Percentiles rank a stretch among this genome's conserved stretches.
phyloP scores from a whole-genome alignment of 2,113 vertebrate species.

The Chinchilla lanigera region DNA sequence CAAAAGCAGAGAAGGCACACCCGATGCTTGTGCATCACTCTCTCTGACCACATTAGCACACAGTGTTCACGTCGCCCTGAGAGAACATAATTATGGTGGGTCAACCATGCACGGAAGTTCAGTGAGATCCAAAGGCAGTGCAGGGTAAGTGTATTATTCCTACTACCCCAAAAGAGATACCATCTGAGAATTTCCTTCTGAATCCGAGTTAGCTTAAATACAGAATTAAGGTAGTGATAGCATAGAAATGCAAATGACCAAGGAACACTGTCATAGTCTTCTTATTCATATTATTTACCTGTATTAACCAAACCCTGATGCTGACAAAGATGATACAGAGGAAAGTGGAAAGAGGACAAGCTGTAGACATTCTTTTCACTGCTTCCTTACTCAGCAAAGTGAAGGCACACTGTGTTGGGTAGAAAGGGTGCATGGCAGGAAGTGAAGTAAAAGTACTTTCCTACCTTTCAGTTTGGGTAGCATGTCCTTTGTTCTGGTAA shows the following conservation, averaged over 20 bases:
- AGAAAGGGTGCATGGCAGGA: background rate
- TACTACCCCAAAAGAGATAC: background rate
- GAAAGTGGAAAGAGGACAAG: background rate
- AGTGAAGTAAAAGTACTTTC: background rate
- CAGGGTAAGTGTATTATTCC: background rate
- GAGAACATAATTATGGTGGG: background rate
- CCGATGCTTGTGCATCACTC: background rate
- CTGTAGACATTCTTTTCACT: background rate
- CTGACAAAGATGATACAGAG: background rate
- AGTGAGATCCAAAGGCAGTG: background rate
- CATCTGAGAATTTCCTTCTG: background rate
- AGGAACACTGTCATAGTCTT: background rate
- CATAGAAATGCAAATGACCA: background rate
- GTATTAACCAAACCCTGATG: background rate
- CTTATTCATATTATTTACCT: background rate
- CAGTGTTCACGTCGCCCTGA: background rate
- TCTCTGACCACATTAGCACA: background rate
- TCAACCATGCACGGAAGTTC: rapidly evolving
- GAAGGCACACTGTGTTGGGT: rapidly evolving
- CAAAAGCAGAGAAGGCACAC: background rate
- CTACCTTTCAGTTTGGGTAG: background rate
- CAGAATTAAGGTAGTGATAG: background rate
- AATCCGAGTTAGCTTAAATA: background rate
- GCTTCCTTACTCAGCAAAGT: background rate
- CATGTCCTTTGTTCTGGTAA: background rate